phyloP scores from a whole-genome alignment of 2,797 vertebrate genomes.

The Scyliorhinus canicula region DNA sequence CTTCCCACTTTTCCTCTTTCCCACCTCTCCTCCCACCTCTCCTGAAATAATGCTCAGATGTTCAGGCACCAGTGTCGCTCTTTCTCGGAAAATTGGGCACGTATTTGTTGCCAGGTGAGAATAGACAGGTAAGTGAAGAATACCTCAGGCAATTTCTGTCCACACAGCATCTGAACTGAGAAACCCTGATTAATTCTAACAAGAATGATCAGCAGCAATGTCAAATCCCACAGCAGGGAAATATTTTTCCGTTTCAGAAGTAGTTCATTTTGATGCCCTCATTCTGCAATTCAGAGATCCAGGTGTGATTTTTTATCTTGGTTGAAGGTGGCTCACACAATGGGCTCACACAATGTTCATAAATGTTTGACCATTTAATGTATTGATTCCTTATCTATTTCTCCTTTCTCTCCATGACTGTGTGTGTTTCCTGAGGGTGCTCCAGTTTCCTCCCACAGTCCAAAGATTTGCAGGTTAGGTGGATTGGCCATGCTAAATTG shows the following conservation, averaged over 20 bases:
- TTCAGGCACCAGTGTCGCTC: not conserved
- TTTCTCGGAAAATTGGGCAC: not conserved
- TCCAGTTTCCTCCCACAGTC: no score
- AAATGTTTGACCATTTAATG: not conserved
- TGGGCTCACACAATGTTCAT: not conserved
- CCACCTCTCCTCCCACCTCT: not conserved
- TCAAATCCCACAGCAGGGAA: not conserved
- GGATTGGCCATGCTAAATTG: no score
- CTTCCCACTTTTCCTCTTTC: not conserved
- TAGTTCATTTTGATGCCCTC: not conserved
- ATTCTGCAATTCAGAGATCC: not conserved
- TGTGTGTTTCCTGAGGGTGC: no score
- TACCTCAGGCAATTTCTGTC: not conserved
- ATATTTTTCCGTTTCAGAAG: not conserved
- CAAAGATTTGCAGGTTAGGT: no score
- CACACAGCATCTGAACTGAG: not conserved
- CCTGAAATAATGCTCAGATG: not conserved
- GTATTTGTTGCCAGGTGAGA: not conserved
- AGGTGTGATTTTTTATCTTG: not conserved
- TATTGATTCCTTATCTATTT: not conserved
- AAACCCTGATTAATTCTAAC: not conserved
- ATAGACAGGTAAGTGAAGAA: not conserved
- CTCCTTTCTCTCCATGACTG: no score
- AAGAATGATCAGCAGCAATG: not conserved
- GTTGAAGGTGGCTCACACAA: not conserved